Percentiles rank a stretch among this genome's conserved stretches.
phyloP scores from a whole-genome alignment of 2,113 vertebrate species.

The Narcine bancroftii region DNA sequence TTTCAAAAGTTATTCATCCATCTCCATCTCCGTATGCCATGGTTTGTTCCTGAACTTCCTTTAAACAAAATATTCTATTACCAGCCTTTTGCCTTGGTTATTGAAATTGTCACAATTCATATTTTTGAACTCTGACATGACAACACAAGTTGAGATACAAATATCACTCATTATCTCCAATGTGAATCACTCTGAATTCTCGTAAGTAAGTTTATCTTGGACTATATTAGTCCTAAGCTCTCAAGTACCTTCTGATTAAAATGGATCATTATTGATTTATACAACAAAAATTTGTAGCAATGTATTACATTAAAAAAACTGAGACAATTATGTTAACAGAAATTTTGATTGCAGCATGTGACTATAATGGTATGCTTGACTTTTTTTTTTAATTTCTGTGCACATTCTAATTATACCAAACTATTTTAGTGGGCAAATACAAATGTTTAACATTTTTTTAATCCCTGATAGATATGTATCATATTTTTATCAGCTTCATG shows the following conservation, averaged over 20 bases:
- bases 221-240: neutral
- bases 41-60: neutral
- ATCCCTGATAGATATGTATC: neutral
- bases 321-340: neutral
- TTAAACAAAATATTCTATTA: neutral
- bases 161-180: neutral
- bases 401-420: neutral
- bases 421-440: neutral
- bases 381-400: neutral
- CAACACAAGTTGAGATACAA: neutral
- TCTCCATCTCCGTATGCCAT: neutral
- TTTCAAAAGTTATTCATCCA: neutral
- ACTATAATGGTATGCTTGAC: neutral
- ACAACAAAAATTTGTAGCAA: neutral
- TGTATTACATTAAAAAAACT: neutral
- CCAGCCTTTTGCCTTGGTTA: neutral
- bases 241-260: neutral
- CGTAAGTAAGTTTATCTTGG: neutral
- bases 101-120: neutral
- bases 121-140: neutral
- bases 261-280: neutral
- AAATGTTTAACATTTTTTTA: neutral
- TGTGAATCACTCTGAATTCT: neutral
- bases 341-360: neutral
- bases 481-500: neutral